These are phyloP conservation scores for Drosophila leontia DNA, from an alignment of 1,140 invertebrate genomes.

Conservation along the genomic window DNA sequence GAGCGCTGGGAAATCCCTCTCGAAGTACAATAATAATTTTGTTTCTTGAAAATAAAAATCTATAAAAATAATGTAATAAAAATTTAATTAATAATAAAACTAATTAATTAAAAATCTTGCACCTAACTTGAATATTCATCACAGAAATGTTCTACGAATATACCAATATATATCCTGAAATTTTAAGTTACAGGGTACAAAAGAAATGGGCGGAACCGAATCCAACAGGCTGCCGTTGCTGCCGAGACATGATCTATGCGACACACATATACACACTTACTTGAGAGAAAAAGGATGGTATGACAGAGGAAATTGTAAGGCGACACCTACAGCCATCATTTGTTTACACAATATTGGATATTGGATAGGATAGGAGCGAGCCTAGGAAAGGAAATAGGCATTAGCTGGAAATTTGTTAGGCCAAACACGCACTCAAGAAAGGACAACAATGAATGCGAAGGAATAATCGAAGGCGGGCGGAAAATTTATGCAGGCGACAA, in stretches of 20 bases:
- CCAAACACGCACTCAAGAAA: constrained; percentile 74
- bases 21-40: neutral
- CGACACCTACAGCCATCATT: constrained; percentile 79
- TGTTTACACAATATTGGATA: constrained; percentile 83
- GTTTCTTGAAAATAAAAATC: neutral
- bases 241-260: constrained; percentile 63
- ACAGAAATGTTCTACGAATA: neutral
- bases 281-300: constrained; percentile 5
- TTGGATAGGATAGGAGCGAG: constrained; percentile 50
- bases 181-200: neutral
- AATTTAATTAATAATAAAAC: no score
- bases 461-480: constrained; percentile 62
- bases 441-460: constrained; percentile 30
- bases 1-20: neutral
- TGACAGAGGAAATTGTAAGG: constrained; percentile 65
- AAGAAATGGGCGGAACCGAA: constrained; percentile 25
- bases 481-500: constrained; percentile 82
- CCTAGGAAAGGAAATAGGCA: constrained; percentile 71
- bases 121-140: neutral
- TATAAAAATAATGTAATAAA: no score
- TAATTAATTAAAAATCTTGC: no score
- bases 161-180: neutral
- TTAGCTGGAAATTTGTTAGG: constrained; percentile 81
- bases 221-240: constrained; percentile 66
- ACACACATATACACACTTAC: constrained; percentile 31